Conservation (phyloP, 2,113 vertebrate species). For the Chauna torquata region DNA sequence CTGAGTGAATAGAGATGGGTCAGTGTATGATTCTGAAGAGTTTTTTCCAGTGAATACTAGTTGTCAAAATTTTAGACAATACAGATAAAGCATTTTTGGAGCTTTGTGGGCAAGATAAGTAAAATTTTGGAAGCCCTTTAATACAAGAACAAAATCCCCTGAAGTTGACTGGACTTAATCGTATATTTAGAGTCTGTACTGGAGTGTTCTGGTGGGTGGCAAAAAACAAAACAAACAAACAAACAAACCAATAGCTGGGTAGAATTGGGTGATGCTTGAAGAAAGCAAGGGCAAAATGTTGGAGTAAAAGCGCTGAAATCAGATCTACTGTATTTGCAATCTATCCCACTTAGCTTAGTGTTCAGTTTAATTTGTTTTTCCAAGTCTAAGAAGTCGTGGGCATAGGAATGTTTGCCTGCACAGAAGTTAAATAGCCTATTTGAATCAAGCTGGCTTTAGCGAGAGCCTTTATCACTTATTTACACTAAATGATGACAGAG, state of each 20-base stretch:
- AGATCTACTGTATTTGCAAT: background rate
- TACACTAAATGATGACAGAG: background rate
- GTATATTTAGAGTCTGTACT: background rate
- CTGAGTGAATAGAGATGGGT: background rate
- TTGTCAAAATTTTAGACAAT: background rate
- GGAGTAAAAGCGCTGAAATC: background rate
- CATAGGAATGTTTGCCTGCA: background rate
- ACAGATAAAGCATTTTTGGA: background rate
- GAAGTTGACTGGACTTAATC: background rate
- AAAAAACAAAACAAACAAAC: background rate
- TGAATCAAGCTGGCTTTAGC: background rate
- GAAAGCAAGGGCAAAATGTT: background rate
- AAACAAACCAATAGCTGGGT: too few relatives aligned
- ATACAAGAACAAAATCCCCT: background rate
- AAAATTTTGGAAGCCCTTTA: background rate
- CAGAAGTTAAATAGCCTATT: background rate
- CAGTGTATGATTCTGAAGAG: background rate
- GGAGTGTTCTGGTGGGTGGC: background rate
- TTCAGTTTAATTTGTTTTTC: background rate
- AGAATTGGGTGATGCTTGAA: background rate
- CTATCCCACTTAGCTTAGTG: background rate
- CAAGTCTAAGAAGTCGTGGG: background rate
- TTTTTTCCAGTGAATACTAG: background rate
- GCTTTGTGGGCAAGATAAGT: background rate
- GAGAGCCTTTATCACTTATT: background rate